Percentiles rank a stretch among this genome's conserved stretches.
phyloP scores from a whole-genome alignment of 2,797 vertebrate species.

The Nyctibius grandis region DNA sequence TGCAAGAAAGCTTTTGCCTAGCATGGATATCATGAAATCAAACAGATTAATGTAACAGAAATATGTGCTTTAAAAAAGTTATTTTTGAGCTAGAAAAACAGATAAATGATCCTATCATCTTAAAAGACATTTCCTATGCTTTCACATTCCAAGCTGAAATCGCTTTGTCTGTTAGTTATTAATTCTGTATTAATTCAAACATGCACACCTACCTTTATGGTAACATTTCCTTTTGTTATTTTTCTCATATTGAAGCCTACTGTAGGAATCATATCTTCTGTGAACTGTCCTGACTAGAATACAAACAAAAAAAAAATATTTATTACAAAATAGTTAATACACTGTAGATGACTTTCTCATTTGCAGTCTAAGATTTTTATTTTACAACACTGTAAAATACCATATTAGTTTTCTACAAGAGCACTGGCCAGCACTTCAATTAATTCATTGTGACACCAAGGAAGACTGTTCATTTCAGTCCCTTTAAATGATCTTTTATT shows the following conservation, averaged over 20 bases:
- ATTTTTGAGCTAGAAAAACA: background rate
- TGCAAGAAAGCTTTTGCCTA: background rate
- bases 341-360: background rate
- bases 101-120: background rate
- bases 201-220: slow-evolving; percentile 62
- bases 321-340: background rate
- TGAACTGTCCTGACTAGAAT: slow-evolving; percentile 64
- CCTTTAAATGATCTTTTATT: slow-evolving; percentile 24
- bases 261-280: slow-evolving; percentile 71
- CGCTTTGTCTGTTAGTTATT: background rate
- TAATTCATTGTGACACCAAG: background rate
- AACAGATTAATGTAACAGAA: background rate
- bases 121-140: background rate
- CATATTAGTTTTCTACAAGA: background rate
- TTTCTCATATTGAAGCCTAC: slow-evolving; percentile 73
- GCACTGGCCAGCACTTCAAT: background rate
- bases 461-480: background rate
- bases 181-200: background rate
- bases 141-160: background rate
- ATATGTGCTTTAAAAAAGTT: background rate
- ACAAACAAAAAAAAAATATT: background rate
- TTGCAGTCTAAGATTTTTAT: background rate
- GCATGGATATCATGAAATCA: background rate
- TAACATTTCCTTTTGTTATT: slow-evolving; percentile 71
- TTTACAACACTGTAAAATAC: background rate